phyloP scores from a whole-genome alignment of 2,113 vertebrate genomes.

The Aspidoscelis tigris region DNA sequence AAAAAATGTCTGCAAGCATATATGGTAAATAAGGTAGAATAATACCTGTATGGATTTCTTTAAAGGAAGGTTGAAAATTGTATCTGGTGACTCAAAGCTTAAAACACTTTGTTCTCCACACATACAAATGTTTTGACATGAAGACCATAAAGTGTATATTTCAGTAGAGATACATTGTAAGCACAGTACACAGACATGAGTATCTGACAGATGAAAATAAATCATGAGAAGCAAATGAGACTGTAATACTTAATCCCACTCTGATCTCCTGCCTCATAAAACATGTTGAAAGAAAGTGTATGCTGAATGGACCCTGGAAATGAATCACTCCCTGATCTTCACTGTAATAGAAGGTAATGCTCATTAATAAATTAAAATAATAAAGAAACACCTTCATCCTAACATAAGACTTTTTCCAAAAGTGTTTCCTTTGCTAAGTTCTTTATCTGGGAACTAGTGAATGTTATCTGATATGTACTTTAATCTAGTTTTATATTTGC shows the following conservation, averaged over 20 bases:
- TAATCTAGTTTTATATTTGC: neutral
- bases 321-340: neutral
- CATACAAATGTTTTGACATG: neutral
- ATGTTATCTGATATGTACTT: neutral
- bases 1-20: no score
- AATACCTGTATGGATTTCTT: no score
- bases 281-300: neutral
- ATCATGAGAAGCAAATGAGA: neutral
- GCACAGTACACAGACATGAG: neutral
- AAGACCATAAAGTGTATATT: neutral
- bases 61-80: neutral
- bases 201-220: neutral
- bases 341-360: neutral
- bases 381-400: neutral
- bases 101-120: no score
- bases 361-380: neutral
- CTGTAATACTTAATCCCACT: neutral
- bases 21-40: no score
- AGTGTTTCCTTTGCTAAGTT: neutral
- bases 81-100: neutral
- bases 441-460: neutral
- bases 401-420: neutral
- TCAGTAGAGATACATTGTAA: neutral
- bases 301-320: neutral
- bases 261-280: neutral